Evolutionary conservation across 2,797 vertebrate species (phyloP), one percentile per base, ranked within the genome.

Genomic region (Takifugu ocellatus): DNA sequence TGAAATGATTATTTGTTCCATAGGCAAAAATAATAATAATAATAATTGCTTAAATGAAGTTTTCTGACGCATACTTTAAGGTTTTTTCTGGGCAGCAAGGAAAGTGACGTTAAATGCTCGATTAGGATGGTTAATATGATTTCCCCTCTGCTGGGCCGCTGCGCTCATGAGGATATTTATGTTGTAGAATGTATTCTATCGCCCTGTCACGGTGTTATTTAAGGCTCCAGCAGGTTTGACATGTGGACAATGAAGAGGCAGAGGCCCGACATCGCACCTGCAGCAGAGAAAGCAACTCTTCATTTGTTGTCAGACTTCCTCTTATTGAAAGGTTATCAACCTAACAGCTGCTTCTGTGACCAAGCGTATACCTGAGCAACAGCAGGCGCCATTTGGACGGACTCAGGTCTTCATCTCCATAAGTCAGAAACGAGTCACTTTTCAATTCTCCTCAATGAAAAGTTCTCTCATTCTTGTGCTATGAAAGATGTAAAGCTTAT

Each of bases 1-100:
- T 86, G 65, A 74, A 88, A 85, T 84, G 75, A 84, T 78, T 84
- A 81, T 85, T 80, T 82, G 80, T 81, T 75, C 75, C 77, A 76
- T 65, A 77, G 70, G 75, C 63, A 73, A 74, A 33, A 33, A 33
- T 2, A 33, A 11, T 5, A 29, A 29, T 5, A 29, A 29, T 29
- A 7, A 57, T 84, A 75, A 72, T 78, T 83, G 42, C 51, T 80
- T 66, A 81, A 59, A 78, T 79, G 73, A 77, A 75, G 50, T 66
- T 50, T 76, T 74, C 63, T 80, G 64, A 59, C 51, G 74, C 49
- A 52, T 61, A 74, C 70, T 81, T 67, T 45, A 79, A 62, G 65
- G 55, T 48, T 65, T 49, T 66, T 67, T 59, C 63, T 21, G 36
- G 36, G 36, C 36, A 3, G 10, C 36, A 39, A 10, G 12, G 1